Base-by-base conservation (phyloP, 2,888 invertebrate species). In the Globia sparganii region DNA sequence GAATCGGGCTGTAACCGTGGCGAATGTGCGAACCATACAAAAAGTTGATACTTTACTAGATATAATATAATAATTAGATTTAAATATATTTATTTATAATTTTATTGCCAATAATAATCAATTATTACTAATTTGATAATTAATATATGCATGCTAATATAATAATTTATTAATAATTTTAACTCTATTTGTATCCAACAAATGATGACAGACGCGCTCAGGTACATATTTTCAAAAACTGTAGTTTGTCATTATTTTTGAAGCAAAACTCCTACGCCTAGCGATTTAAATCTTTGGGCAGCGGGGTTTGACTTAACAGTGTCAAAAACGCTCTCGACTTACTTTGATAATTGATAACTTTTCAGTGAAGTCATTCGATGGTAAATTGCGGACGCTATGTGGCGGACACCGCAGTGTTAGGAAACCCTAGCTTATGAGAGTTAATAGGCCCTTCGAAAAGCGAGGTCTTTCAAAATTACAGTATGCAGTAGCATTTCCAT, bases 101-200 rank as follows among this genome's bases (percentile, higher is more conserved):
- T 74, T 56, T 70, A 62, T 81, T 81, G 78, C 81, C 75, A 78
- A 82, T 82, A 64, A 74, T 74, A 79, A 65, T 75, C 62, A 75
- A 67, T 37, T 71, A 49, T 64, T 53, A 34, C 59, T 77, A 66
- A 72, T 72, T 75, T 58, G 67, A 67, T 71, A 11, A 62, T 66
- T 46, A 53, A 69, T 65, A 43, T 65, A 71, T 61, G 71, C 82
- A 61, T 78, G 43, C 62, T 71, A 59, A 56, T 78, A 31, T 62
- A 62, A 56, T 81, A 59, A 80, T 80, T 67, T 67, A 46, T 59
- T 71, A 15, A 43, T 46, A 15, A 69, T 65, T 72, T 68, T 56
- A 64, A 69, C 49, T 53, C n/a, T 72, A 72, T 28, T n/a, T n/a
- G 15, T 68, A 56, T 59, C 68, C 53, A 81, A 81, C 13, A 72